Base-by-base conservation (phyloP, 2,113 vertebrate genomes). In the Saccopteryx bilineata region DNA sequence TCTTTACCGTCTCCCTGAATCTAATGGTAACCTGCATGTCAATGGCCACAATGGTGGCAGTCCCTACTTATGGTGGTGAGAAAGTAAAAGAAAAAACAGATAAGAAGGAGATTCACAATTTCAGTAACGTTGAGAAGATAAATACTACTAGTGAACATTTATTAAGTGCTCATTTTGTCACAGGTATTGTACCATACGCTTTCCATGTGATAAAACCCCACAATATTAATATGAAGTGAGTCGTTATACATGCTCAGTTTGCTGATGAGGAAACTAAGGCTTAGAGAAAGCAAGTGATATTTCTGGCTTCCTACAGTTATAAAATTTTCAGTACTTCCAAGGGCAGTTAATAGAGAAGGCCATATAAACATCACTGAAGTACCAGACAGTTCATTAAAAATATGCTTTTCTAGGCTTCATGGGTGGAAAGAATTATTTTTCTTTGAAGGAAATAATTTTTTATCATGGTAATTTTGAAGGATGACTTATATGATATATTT, bases 401-500 rank as follows among this genome's bases (percentile, higher is more conserved):
- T 99, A 99, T 95, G 91, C 97, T 98, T 98, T 98, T 99, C 98
- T 99, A 98, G 98, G 93, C 98, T 98, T 95, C 97, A 97, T 98
- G 98, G 98, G 96, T 98, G 97, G 98, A 98, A 98, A 98, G 98
- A 98, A 98, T 98, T 98, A 98, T 99, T 98, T 98, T 98, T 98
- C 98, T 98, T 98, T 98, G 98, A 98, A 98, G 96, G 97, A 98
- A 98, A 98, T 97, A 98, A 98, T 97, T 98, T 98, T 98, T 98
- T 98, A 98, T 98, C 97, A 98, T 96, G 97, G 98, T 97, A 95
- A 98, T 98, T 98, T 98, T 98, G 98, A 98, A 98, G 97, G 96
- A 98, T 98, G 97, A 98, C 97, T 98, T 97, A 94, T 97, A 94
- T 98, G 95, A 96, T 97, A 76, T 89, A 96, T 98, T 98, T 96